These are phyloP conservation scores for Pharmacophagus antenor DNA, from an alignment of 2,888 invertebrate species.

Conservation along the genomic window DNA sequence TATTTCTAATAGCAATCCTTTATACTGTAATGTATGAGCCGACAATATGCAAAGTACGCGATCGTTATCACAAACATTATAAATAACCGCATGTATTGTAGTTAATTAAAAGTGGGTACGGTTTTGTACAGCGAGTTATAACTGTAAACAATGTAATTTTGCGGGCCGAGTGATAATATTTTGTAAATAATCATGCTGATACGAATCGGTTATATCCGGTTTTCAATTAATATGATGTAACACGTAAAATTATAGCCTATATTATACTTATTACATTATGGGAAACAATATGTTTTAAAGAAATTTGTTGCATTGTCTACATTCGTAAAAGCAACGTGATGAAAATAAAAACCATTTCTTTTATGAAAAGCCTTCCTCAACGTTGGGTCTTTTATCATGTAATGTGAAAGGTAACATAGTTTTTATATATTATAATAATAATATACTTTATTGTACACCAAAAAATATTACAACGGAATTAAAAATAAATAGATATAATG, in stretches of 20 bases:
- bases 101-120: slow-evolving; percentile 28
- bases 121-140: slow-evolving; percentile 8
- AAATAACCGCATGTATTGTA: slow-evolving; percentile 25
- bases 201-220: slow-evolving; percentile 6
- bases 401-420: neutral
- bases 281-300: neutral
- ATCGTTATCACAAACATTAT: slow-evolving; percentile 22
- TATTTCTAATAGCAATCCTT: slow-evolving; percentile 6
- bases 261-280: neutral
- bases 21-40: slow-evolving; percentile 1
- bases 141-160: slow-evolving; percentile 22
- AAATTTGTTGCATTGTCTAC: neutral
- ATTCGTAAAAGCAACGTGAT: neutral
- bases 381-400: neutral
- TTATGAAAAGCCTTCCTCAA: too few species aligned
- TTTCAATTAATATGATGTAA: slow-evolving; percentile 24
- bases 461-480: too few species aligned
- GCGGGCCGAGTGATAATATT: slow-evolving; percentile 25
- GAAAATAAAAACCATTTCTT: neutral
- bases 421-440: too few species aligned
- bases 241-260: neutral
- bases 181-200: slow-evolving; percentile 20
- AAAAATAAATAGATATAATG: too few species aligned
- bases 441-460: too few species aligned
- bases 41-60: slow-evolving; percentile 2